Evolutionary conservation across 2,888 invertebrate species (phyloP).

Genomic region (Byasa hedistus): DNA sequence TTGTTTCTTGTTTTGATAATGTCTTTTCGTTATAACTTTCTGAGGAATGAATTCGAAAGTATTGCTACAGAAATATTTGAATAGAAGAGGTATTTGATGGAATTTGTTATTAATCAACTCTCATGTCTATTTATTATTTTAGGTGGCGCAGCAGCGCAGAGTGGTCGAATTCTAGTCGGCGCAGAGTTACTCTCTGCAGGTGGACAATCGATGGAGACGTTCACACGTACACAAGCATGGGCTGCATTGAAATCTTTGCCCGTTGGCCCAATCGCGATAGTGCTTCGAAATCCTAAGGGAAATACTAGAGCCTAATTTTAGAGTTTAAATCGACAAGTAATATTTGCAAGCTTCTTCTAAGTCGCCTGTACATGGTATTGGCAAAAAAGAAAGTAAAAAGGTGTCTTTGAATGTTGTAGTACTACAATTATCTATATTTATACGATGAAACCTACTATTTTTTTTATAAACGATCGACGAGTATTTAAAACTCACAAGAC

Average conservation of each 20-base stretch:
- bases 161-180: slow-evolving; percentile 89
- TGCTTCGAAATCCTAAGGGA: slow-evolving; percentile 62
- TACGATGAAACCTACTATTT: neutral
- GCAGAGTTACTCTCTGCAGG: slow-evolving; percentile 93
- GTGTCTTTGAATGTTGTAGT: neutral
- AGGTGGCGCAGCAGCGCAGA: slow-evolving; percentile 95
- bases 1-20: too few species aligned
- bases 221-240: slow-evolving; percentile 97
- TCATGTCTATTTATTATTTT: slow-evolving; percentile 4
- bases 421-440: neutral
- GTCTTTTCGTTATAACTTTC: too few species aligned
- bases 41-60: neutral
- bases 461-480: neutral
- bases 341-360: slow-evolving; percentile 1
- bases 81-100: neutral
- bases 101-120: neutral
- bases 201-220: slow-evolving; percentile 87
- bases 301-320: slow-evolving; percentile 34
- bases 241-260: slow-evolving; percentile 93
- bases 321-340: neutral
- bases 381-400: neutral
- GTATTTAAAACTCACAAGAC: slow-evolving; percentile 13
- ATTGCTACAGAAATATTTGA: neutral
- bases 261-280: slow-evolving; percentile 88
- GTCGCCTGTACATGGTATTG: neutral